Evolutionary conservation across 2,113 vertebrate species (phyloP).

Genomic region (Carollia perspicillata): DNA sequence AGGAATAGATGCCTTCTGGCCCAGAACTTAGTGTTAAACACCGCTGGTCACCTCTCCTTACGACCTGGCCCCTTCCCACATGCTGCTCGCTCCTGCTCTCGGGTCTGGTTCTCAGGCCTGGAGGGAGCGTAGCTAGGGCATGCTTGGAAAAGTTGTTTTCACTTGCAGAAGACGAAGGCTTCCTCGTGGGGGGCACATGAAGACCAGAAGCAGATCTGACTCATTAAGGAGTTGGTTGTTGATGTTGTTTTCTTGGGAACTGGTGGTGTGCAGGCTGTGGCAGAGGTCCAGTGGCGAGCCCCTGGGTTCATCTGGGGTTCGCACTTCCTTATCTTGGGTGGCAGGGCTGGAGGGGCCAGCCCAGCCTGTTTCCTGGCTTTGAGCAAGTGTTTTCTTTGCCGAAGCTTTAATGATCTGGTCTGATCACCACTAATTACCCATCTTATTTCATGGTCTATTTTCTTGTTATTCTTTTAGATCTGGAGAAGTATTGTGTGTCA

Average conservation of each 20-base stretch:
- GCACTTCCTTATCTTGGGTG: neutral
- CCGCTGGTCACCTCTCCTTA: neutral
- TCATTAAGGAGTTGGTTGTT: constrained; percentile 63
- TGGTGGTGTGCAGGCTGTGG: neutral
- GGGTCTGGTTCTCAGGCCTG: neutral
- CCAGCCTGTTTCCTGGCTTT: constrained; percentile 43
- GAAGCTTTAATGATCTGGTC: neutral
- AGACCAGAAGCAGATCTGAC: constrained; percentile 49
- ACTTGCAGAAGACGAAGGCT: neutral
- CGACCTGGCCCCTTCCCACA: neutral
- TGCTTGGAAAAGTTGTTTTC: constrained; percentile 4
- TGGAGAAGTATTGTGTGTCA: neutral
- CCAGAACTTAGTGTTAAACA: neutral
- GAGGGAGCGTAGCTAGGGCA: neutral
- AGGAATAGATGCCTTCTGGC: neutral
- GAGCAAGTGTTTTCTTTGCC: constrained; percentile 43
- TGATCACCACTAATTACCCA: neutral
- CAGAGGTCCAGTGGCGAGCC: neutral
- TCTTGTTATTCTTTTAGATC: neutral
- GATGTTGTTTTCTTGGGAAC: constrained; percentile 70
- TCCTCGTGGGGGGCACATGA: neutral
- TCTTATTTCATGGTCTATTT: neutral
- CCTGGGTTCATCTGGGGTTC: neutral
- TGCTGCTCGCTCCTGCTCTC: neutral
- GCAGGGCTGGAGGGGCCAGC: neutral